phyloP scores from a whole-genome alignment of 1,140 invertebrate genomes.

The Orchesella cincta region DNA sequence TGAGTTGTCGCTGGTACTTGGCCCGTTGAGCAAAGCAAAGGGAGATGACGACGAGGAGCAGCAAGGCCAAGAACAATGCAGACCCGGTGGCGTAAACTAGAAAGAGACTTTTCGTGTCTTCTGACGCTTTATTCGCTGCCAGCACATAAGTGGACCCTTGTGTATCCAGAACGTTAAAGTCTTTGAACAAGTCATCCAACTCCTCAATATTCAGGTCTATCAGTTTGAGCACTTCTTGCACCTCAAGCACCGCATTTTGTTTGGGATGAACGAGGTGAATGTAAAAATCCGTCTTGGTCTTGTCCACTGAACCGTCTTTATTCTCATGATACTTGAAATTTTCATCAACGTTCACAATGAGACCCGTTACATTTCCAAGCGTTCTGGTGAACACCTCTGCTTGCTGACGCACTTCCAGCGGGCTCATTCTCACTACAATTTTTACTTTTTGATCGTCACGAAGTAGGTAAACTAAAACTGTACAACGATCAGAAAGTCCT shows the following conservation, averaged over 20 bases:
- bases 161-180: constrained; percentile 85
- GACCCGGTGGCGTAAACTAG: constrained; percentile 76
- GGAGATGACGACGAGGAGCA: constrained; percentile 75
- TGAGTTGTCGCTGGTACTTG: constrained; percentile 81
- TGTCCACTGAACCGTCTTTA: constrained; percentile 86
- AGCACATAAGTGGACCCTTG: constrained; percentile 65
- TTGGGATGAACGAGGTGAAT: constrained; percentile 85
- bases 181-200: constrained; percentile 85
- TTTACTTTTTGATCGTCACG: constrained; percentile 89
- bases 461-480: constrained; percentile 86
- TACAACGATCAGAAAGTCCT: constrained; percentile 73
- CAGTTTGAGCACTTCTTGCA: constrained; percentile 75
- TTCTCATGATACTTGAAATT: constrained; percentile 85
- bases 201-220: constrained; percentile 90
- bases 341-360: constrained; percentile 90
- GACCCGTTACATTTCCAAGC: constrained; percentile 79
- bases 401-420: constrained; percentile 76
- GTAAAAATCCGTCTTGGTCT: constrained; percentile 90
- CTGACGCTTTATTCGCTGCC: constrained; percentile 58
- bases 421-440: constrained; percentile 86
- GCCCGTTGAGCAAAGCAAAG: constrained; percentile 79
- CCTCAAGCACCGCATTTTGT: constrained; percentile 68
- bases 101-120: constrained; percentile 61
- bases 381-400: constrained; percentile 77
- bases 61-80: constrained; percentile 73